A percentile compares a stretch with the other conserved stretches of the same genome.
These are phyloP conservation scores for Cottoperca gobio DNA, from an alignment of 2,797 vertebrate species.

Conservation along the genomic window DNA sequence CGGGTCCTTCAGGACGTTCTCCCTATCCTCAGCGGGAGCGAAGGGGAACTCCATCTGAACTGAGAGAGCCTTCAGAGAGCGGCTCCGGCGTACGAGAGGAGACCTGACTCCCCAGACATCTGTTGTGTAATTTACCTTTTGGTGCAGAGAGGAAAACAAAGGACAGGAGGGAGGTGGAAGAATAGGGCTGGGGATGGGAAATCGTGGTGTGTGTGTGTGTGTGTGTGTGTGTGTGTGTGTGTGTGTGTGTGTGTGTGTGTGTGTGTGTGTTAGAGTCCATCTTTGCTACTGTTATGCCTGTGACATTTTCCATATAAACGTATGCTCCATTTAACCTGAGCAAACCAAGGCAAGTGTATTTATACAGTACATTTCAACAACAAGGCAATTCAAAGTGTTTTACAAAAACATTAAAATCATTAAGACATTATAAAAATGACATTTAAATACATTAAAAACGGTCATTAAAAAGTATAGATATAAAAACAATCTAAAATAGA, in stretches of 20 bases:
- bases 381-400: too few relatives aligned
- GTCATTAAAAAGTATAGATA: too few relatives aligned
- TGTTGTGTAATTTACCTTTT: constrained; percentile 72
- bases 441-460: too few relatives aligned
- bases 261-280: constrained; percentile 7
- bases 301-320: too few relatives aligned
- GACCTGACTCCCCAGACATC: constrained; percentile 74
- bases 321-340: neutral
- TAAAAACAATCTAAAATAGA: too few relatives aligned
- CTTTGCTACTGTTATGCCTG: neutral
- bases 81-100: constrained; percentile 39
- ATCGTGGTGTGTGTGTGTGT: constrained; percentile 14
- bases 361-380: too few relatives aligned
- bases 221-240: constrained; percentile 14
- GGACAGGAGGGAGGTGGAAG: constrained; percentile 11
- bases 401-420: too few relatives aligned
- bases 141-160: constrained; percentile 60
- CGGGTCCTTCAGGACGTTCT: constrained; percentile 54
- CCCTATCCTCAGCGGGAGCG: constrained; percentile 24
- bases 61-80: constrained; percentile 50
- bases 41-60: constrained; percentile 71
- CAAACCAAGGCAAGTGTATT: too few relatives aligned
- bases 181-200: constrained; percentile 8
- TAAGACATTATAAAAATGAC: too few relatives aligned
- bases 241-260: constrained; percentile 8